Conservation (phyloP, 2,797 vertebrate species). For the Argya squamiceps region DNA sequence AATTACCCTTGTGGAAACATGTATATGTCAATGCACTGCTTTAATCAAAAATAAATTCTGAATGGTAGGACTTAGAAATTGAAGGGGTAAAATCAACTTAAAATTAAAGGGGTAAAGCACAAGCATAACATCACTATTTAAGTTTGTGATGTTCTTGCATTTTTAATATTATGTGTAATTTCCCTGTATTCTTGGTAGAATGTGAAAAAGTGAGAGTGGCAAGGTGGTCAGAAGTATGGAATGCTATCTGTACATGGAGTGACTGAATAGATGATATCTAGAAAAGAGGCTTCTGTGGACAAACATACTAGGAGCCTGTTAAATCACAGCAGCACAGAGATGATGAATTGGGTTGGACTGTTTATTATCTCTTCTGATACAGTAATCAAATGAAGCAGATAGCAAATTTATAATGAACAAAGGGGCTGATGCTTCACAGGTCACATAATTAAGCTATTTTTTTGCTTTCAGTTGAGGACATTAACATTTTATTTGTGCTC, state of each 20-base stretch:
- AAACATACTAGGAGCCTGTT: not conserved
- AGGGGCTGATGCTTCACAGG: not conserved
- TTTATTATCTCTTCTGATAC: not conserved
- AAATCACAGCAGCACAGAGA: not conserved
- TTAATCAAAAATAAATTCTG: not conserved
- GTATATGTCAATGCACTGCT: not conserved
- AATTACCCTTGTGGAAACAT: not conserved
- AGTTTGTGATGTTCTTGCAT: not conserved
- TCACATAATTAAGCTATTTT: not conserved
- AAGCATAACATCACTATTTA: not conserved
- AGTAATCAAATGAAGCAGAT: not conserved
- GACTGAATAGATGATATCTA: not conserved
- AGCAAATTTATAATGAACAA: not conserved
- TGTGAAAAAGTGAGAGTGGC: not conserved
- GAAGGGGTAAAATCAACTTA: not conserved
- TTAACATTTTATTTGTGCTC: not conserved
- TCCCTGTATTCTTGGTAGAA: not conserved
- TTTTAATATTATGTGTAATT: not conserved
- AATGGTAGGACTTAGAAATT: not conserved
- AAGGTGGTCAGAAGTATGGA: not conserved
- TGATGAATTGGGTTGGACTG: not conserved
- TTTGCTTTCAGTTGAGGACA: not conserved
- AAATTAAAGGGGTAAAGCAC: not conserved
- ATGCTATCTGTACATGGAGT: accelerated
- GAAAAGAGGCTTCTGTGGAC: not conserved